Percentiles rank a stretch among this genome's conserved stretches.
Conservation (phyloP, 2,113 vertebrate species). For the Macroglossus sobrinus region DNA sequence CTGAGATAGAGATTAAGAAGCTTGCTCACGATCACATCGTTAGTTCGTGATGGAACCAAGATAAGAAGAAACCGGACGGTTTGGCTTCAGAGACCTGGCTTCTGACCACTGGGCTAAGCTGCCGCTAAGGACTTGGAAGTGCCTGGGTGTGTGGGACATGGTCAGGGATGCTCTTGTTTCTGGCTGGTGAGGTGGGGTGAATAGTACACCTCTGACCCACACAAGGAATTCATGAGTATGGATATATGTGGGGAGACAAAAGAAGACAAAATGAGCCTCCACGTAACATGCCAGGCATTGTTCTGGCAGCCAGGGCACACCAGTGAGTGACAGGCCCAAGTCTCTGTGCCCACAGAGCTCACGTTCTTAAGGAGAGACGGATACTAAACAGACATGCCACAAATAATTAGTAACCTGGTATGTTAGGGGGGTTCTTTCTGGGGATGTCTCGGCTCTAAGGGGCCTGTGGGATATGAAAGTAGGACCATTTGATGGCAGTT, state of each 20-base stretch:
- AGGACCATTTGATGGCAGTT: neutral
- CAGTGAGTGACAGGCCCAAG: neutral
- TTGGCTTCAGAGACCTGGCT: neutral
- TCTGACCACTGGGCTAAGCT: neutral
- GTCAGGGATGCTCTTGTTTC: neutral
- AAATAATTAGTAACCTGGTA: neutral
- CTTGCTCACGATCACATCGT: neutral
- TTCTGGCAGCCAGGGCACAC: neutral
- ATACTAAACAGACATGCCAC: no score
- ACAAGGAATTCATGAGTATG: neutral
- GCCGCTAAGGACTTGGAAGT: neutral
- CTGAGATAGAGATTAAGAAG: neutral
- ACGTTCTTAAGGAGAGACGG: neutral
- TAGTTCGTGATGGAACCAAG: neutral
- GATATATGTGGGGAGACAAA: neutral
- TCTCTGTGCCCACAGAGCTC: neutral
- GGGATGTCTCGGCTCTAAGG: neutral
- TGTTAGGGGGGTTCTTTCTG: neutral
- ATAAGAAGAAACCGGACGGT: neutral
- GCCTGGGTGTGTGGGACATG: neutral
- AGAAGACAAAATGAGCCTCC: neutral
- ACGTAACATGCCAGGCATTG: neutral
- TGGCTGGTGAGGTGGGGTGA: neutral
- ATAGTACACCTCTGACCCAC: neutral
- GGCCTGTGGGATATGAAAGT: no score